Percentiles rank a stretch among this genome's conserved stretches.
Conservation (phyloP, 2,113 vertebrate genomes). For the Hippocampus zosterae region DNA sequence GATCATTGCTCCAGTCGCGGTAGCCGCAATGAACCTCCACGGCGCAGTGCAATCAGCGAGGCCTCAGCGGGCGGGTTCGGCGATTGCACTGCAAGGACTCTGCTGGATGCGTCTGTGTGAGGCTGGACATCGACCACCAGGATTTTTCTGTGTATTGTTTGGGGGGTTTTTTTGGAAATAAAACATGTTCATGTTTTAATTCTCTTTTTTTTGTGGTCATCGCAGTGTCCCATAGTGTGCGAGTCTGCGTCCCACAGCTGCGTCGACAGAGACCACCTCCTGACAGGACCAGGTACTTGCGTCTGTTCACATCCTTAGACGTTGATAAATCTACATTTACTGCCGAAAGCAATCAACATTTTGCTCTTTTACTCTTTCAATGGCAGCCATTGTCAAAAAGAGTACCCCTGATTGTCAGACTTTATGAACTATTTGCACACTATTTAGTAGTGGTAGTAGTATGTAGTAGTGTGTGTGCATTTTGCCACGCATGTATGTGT, state of each 20-base stretch:
- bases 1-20: background rate
- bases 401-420: too few relatives aligned
- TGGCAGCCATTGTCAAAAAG: too few relatives aligned
- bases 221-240: constrained; percentile 83
- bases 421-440: too few relatives aligned
- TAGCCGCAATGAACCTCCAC: constrained; percentile 4
- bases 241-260: constrained; percentile 75
- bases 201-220: constrained; percentile 9
- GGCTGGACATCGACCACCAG: background rate
- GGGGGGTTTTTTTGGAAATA: too few relatives aligned
- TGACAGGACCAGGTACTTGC: constrained; percentile 82
- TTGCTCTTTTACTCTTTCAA: too few relatives aligned
- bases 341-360: too few relatives aligned
- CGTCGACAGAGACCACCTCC: constrained; percentile 78
- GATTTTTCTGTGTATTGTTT: background rate
- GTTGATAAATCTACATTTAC: too few relatives aligned
- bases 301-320: too few relatives aligned
- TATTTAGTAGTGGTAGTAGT: too few relatives aligned
- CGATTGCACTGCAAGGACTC: background rate
- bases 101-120: background rate
- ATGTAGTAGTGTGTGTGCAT: too few relatives aligned
- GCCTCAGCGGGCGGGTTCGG: constrained; percentile 21
- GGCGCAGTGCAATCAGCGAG: constrained; percentile 5
- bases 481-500: too few relatives aligned
- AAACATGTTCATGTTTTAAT: background rate